Evolutionary conservation across 1,140 invertebrate species (phyloP).

Genomic region (Cotesia chilonis): DNA sequence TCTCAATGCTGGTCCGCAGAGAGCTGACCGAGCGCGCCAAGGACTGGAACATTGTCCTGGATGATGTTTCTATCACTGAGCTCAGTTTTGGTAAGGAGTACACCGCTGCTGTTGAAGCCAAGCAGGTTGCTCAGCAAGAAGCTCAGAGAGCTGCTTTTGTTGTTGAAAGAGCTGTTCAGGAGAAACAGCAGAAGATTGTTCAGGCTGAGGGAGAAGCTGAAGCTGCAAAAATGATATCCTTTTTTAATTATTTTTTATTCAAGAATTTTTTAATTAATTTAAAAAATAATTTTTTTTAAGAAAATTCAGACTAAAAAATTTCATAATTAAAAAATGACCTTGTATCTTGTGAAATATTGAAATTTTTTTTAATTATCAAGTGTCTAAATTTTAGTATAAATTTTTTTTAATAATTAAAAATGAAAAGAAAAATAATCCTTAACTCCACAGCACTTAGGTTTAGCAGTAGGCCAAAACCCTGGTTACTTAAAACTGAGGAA

Average conservation of each 20-base stretch:
- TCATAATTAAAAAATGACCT: too few relatives aligned
- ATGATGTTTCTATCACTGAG: slow-evolving; percentile 99
- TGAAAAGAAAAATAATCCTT: slow-evolving; percentile 66
- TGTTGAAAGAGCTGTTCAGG: slow-evolving; percentile 97
- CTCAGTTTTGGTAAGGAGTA: slow-evolving; percentile 99
- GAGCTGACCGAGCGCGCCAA: slow-evolving; percentile 95
- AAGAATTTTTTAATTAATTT: background rate
- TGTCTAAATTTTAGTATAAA: too few relatives aligned
- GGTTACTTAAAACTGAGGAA: slow-evolving; percentile 98
- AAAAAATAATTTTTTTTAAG: too few relatives aligned
- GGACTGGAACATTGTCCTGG: slow-evolving; percentile 98
- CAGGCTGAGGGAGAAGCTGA: slow-evolving; percentile 99
- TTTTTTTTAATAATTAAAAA: too few relatives aligned
- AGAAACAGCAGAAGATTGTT: slow-evolving; percentile 99
- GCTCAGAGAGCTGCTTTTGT: slow-evolving; percentile 98
- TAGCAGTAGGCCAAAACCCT: slow-evolving; percentile 93
- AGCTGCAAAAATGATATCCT: slow-evolving; percentile 96
- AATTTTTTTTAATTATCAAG: too few relatives aligned
- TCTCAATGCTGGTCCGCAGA: slow-evolving; percentile 91
- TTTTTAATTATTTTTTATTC: slow-evolving; percentile 59
- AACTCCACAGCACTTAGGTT: slow-evolving; percentile 84
- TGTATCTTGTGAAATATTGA: too few relatives aligned
- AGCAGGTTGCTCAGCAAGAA: slow-evolving; percentile 99
- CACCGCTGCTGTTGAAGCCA: slow-evolving; percentile 98
- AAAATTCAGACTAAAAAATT: too few relatives aligned